Base-by-base conservation (phyloP, 1,140 invertebrate species). In the Drosophila ambigua region DNA sequence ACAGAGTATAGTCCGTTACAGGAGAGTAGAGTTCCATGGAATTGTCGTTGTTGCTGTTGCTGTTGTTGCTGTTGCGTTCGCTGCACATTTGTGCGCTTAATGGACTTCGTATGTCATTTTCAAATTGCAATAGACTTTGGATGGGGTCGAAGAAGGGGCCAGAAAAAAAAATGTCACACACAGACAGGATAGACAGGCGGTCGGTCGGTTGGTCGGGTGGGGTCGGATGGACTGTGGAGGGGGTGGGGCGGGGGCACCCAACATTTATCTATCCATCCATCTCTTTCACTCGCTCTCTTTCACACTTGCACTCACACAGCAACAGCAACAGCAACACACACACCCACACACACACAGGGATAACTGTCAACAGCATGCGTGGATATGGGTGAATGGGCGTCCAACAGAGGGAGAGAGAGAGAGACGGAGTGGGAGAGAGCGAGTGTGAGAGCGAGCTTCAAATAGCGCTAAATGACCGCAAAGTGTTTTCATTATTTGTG, bases 401-500 rank as follows among this genome's bases (percentile, higher is more conserved):
- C 20, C 20, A 20, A 20, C 23, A 24, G 23, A 24, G 23, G 4
- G 23, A 23, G 23, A 1, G 2, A 4, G 23, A 23, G 23, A 23
- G 23, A 23, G 23, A 23, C 2, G 2, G 23, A 4, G 23, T 23
- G 23, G 23, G 23, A 24, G 44, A 35, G 23, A 9, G 28, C 5
- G 44, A 51, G 54, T 59, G 39, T 73, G 46, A 73, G 55, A 54
- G 66, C 39, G 65, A 59, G 82, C 66, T 60, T 88, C 82, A 87
- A 87, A 87, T 88, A 88, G 83, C 82, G 82, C 82, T 87, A 87
- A 87, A 87, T 87, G 83, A 88, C 83, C 83, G 83, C 83, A 87
- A 87, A 87, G 83, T 87, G 83, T 87, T 87, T 87, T 87, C 83
- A 87, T 87, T 87, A 87, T 87, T 87, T 87, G 83, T 88, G 83